These are phyloP conservation scores for Anas platyrhynchos DNA, from an alignment of 2,113 vertebrate species.

Conservation along the genomic window DNA sequence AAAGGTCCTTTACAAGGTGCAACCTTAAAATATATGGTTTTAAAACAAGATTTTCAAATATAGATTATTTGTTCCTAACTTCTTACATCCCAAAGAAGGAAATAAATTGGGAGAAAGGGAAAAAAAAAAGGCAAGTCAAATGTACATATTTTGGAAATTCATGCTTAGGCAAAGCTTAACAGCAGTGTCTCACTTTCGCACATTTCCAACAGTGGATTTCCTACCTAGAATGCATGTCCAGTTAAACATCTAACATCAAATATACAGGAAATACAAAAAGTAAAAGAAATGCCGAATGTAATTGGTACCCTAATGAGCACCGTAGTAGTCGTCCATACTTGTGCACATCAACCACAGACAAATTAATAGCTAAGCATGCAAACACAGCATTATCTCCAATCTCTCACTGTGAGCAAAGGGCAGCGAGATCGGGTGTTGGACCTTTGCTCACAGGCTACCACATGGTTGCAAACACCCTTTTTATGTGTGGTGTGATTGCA, in stretches of 20 bases:
- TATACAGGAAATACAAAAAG: not conserved
- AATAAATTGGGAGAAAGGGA: not conserved
- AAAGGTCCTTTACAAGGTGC: not conserved
- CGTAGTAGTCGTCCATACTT: not conserved
- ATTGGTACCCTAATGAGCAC: not conserved
- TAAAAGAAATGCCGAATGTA: not conserved
- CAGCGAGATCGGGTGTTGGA: not conserved
- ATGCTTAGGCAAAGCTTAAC: not conserved
- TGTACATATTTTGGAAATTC: not conserved
- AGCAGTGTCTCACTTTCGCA: not conserved
- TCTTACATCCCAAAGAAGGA: not conserved
- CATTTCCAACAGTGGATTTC: not conserved
- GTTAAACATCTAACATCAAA: not conserved
- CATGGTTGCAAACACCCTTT: not conserved
- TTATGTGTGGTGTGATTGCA: not conserved
- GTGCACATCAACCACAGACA: not conserved
- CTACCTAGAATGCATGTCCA: not conserved
- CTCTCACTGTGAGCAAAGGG: rapidly evolving
- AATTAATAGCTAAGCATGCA: not conserved
- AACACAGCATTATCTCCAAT: not conserved
- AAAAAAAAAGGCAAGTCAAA: not conserved
- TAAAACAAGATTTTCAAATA: not conserved
- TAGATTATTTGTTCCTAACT: not conserved
- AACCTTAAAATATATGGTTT: not conserved
- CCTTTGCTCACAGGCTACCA: not conserved